These are phyloP conservation scores for Gephyroberyx darwinii DNA, from an alignment of 2,797 vertebrate species.

Conservation along the genomic window DNA sequence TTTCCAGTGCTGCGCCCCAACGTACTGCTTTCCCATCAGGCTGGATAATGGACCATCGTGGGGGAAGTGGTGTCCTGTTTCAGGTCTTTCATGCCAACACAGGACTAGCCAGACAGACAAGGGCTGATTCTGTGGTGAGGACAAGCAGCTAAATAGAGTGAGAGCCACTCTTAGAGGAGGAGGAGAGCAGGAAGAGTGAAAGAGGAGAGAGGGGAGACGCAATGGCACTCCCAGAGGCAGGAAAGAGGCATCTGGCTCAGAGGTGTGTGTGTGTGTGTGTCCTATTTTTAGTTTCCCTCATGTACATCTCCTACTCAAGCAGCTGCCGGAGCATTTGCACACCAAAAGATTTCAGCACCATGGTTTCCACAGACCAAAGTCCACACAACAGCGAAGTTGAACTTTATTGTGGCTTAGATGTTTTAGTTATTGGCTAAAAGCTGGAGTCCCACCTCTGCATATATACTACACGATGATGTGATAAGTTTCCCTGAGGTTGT, in stretches of 20 bases:
- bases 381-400: conserved; percentile 31
- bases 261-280: conserved; percentile 68
- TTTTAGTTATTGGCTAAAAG: conserved; percentile 30
- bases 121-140: conserved; percentile 47
- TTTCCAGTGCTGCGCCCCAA: conserved; percentile 40
- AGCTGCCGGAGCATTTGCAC: conserved; percentile 76
- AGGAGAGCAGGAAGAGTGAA: conserved; percentile 35
- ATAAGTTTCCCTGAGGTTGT: conserved; percentile 24
- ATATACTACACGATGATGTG: neutral
- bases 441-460: conserved; percentile 19
- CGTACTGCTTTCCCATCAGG: conserved; percentile 62
- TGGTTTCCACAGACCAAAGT: conserved; percentile 35
- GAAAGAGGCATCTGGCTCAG: conserved; percentile 79
- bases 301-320: conserved; percentile 74
- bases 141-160: conserved; percentile 32
- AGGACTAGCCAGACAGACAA: conserved; percentile 51
- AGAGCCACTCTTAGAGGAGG: conserved; percentile 25
- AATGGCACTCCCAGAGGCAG: conserved; percentile 71
- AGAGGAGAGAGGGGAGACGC: conserved; percentile 57
- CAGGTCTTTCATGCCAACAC: conserved; percentile 52
- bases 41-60: conserved; percentile 56
- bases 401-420: conserved; percentile 52
- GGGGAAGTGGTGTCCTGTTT: conserved; percentile 57
- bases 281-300: conserved; percentile 82
- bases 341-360: conserved; percentile 49